Evolutionary conservation across 2,888 invertebrate species (phyloP).

Genomic region (Trichogramma dendrolimi): DNA sequence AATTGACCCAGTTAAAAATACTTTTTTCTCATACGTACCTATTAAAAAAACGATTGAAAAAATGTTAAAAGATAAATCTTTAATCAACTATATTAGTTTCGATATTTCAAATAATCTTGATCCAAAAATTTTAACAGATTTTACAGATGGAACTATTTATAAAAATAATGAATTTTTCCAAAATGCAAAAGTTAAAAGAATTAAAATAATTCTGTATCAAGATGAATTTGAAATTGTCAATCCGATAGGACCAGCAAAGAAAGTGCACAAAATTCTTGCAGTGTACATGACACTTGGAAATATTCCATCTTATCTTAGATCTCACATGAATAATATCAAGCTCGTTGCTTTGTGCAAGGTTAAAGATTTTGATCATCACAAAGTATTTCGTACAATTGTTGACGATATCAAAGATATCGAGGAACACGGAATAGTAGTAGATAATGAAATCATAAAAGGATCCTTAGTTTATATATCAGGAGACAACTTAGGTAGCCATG

Average conservation of each 20-base stretch:
- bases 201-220: conserved; percentile 38
- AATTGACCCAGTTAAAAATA: too few relatives aligned
- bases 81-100: not conserved
- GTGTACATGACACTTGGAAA: conserved; percentile 39
- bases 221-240: conserved; percentile 41
- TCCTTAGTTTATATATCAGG: conserved; percentile 29
- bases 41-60: conserved; percentile 5
- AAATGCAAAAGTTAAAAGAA: conserved; percentile 26
- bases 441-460: conserved; percentile 25
- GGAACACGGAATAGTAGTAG: not conserved
- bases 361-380: conserved; percentile 32
- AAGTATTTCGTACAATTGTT: conserved; percentile 28
- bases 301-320: conserved; percentile 32
- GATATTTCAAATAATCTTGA: conserved; percentile 3
- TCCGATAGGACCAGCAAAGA: conserved; percentile 37
- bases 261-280: conserved; percentile 38
- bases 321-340: conserved; percentile 34
- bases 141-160: conserved; percentile 33
- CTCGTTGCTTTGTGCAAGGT: conserved; percentile 37
- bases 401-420: conserved; percentile 1
- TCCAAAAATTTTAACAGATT: conserved; percentile 31
- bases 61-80: not conserved
- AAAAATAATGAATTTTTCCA: conserved; percentile 30
- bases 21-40: not conserved
- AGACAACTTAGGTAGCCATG: conserved; percentile 29